Conservation (phyloP, 2,888 invertebrate species). For the Eupsilia transversa region DNA sequence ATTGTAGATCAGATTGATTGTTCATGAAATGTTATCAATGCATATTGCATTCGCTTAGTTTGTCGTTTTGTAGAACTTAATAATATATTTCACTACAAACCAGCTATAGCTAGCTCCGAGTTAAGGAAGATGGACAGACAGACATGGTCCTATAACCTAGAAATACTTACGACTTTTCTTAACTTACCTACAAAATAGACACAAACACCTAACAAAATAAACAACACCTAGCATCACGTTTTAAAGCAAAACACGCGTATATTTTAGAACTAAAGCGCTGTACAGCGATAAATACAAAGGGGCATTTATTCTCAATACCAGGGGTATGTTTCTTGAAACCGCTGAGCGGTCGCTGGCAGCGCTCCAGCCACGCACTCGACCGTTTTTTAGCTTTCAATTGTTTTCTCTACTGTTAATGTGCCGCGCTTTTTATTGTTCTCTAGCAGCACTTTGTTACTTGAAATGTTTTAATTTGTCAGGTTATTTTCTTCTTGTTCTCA, state of each 20-base stretch:
- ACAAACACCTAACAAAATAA: slow-evolving; percentile 25
- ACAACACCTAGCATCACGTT: slow-evolving; percentile 15
- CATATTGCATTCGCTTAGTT: neutral
- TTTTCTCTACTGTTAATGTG: slow-evolving; percentile 63
- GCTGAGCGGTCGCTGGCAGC: slow-evolving; percentile 57
- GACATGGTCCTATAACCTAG: neutral
- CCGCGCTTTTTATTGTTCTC: slow-evolving; percentile 57
- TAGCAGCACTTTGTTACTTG: slow-evolving; percentile 59
- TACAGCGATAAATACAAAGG: slow-evolving; percentile 44
- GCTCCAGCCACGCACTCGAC: slow-evolving; percentile 62
- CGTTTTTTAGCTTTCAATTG: slow-evolving; percentile 66
- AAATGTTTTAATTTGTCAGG: slow-evolving; percentile 61
- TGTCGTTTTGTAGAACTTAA: neutral
- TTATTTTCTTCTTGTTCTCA: slow-evolving; percentile 34
- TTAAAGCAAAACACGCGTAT: slow-evolving; percentile 43
- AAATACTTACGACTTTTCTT: neutral
- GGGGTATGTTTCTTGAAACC: slow-evolving; percentile 55
- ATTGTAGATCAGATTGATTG: neutral
- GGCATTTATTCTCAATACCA: slow-evolving; percentile 59
- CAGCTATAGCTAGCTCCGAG: neutral
- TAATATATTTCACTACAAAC: neutral
- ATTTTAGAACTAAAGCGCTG: slow-evolving; percentile 36
- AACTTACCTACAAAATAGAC: neutral
- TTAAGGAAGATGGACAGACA: neutral
- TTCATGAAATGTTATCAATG: neutral